Conservation (phyloP, 2,113 vertebrate species). For the Donacobius atricapilla region DNA sequence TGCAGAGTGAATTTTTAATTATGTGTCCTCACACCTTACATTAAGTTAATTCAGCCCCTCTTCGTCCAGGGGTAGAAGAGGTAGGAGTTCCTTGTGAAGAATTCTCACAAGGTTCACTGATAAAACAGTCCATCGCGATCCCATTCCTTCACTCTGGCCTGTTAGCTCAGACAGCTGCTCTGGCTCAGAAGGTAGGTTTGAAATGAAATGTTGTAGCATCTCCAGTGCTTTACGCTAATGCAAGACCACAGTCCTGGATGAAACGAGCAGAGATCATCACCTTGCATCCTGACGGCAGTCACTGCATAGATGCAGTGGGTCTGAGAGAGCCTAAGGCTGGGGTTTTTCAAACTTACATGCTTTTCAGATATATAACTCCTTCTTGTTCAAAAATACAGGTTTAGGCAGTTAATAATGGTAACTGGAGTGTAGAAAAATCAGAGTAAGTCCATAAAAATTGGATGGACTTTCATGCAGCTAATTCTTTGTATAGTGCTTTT, state of each 20-base stretch:
- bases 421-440: not conserved
- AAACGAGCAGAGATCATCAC: not conserved
- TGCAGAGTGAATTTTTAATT: not conserved
- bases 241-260: not conserved
- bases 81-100: not conserved
- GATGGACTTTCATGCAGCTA: not conserved
- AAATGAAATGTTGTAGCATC: not conserved
- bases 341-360: not conserved
- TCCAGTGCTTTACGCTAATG: not conserved
- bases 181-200: not conserved
- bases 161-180: not conserved
- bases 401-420: not conserved
- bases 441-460: not conserved
- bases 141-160: not conserved
- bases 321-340: not conserved
- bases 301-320: not conserved
- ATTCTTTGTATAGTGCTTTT: not conserved
- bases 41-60: not conserved
- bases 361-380: not conserved
- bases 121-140: accelerated
- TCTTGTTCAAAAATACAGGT: not conserved
- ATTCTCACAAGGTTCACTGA: not conserved
- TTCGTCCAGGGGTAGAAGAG: not conserved
- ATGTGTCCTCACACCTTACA: not conserved
- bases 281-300: not conserved